Evolutionary conservation across 2,797 vertebrate genomes (phyloP).

Genomic region (Sebastes minor): DNA sequence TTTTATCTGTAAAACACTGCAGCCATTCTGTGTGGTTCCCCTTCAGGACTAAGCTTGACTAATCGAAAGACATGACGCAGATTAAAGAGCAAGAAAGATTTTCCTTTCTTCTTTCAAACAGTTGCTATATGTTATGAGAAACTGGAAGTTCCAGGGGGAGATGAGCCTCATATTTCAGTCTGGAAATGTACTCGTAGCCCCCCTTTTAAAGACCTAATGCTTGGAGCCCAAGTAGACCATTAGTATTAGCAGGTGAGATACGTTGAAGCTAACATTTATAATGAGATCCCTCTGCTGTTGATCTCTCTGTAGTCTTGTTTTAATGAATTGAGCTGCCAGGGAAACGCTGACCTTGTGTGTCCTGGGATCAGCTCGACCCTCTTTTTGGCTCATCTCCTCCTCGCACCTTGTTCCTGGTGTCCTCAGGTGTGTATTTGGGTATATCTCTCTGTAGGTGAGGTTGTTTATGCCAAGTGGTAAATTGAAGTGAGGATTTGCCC

Average conservation of each 20-base stretch:
- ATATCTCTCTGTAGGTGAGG: not conserved
- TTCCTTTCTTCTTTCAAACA: conserved; percentile 19
- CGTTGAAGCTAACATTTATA: conserved; percentile 18
- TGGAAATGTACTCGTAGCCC: not conserved
- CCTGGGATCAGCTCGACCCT: not conserved
- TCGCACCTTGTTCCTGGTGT: not conserved
- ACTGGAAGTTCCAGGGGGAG: conserved; percentile 32
- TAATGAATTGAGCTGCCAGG: conserved; percentile 9
- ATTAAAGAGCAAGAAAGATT: conserved; percentile 42
- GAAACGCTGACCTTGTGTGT: conserved; percentile 19
- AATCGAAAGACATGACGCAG: conserved; percentile 35
- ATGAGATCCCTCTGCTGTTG: conserved; percentile 16
- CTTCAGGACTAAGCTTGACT: conserved; percentile 14
- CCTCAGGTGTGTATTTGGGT: conserved; percentile 14
- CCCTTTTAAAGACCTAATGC: not conserved
- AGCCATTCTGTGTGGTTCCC: conserved; percentile 5
- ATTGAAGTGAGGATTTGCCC: conserved; percentile 16
- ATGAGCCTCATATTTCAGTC: conserved; percentile 31
- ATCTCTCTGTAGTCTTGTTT: not conserved
- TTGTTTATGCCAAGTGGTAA: conserved; percentile 5
- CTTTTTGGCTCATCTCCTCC: conserved; percentile 1
- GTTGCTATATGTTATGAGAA: conserved; percentile 15
- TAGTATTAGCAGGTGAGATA: not conserved
- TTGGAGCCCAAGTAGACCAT: conserved; percentile 22
- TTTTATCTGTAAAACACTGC: conserved; percentile 5